Conservation (phyloP, 2,113 vertebrate genomes). For the Pycnonotus jocosus region DNA sequence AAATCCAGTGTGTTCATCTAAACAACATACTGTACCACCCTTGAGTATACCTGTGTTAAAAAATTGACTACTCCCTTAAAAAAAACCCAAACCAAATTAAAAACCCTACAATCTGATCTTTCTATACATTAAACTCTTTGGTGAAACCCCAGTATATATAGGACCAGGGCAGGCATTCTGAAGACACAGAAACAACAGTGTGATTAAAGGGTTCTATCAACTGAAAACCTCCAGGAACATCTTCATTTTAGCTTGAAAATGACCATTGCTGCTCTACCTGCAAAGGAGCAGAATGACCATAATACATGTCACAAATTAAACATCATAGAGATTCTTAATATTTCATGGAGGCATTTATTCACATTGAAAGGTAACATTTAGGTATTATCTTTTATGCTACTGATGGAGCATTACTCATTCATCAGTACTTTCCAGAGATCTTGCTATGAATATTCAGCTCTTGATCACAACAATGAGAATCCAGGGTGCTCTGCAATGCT, state of each 20-base stretch:
- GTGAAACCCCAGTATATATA: neutral
- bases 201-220: neutral
- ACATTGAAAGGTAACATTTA: neutral
- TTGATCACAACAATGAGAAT: neutral
- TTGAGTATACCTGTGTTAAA: neutral
- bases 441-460: neutral
- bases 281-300: neutral
- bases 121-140: neutral
- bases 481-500: neutral
- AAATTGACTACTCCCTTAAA: neutral
- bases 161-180: neutral
- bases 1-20: neutral
- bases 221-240: neutral
- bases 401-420: neutral
- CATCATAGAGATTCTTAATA: neutral
- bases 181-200: rapidly evolving
- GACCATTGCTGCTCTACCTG: neutral
- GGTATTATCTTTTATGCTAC: neutral
- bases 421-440: neutral
- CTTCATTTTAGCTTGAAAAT: neutral
- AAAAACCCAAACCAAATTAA: neutral
- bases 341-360: neutral
- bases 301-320: neutral
- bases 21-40: neutral
- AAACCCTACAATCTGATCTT: neutral